A percentile compares a stretch with the other conserved stretches of the same genome.
These are phyloP conservation scores for Fragum sueziense DNA, from an alignment of 2,888 invertebrate species.

Conservation along the genomic window DNA sequence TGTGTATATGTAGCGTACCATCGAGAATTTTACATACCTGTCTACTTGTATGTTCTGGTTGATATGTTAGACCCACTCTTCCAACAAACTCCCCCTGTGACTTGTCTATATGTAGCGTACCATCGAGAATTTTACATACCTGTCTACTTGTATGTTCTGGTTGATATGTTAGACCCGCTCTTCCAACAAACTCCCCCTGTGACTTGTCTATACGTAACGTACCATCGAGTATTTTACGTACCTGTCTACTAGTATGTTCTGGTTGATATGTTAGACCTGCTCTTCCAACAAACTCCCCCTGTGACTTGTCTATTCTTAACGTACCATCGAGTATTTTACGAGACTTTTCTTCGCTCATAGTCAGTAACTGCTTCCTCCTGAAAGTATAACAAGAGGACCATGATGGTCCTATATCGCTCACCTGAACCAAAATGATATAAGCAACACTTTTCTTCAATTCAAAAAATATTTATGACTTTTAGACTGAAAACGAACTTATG, in stretches of 20 bases:
- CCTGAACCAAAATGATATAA: too few relatives aligned
- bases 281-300: conserved; percentile 77
- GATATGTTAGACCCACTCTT: too few relatives aligned
- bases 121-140: conserved; percentile 11
- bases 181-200: conserved; percentile 60
- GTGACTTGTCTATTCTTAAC: conserved; percentile 68
- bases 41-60: too few relatives aligned
- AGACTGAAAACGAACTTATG: too few relatives aligned
- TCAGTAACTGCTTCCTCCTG: conserved; percentile 76
- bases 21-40: too few relatives aligned
- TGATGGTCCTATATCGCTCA: too few relatives aligned
- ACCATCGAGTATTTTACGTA: not conserved
- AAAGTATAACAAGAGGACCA: too few relatives aligned
- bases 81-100: too few relatives aligned
- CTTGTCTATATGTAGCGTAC: not conserved
- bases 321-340: conserved; percentile 70
- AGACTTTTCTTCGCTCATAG: conserved; percentile 73
- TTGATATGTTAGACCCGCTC: conserved; percentile 75
- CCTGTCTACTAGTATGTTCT: conserved; percentile 46
- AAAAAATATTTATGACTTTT: too few relatives aligned
- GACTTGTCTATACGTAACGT: not conserved
- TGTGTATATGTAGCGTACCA: too few relatives aligned
- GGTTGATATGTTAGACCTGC: conserved; percentile 74
- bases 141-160: conserved; percentile 46
- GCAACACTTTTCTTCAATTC: too few relatives aligned